phyloP scores from a whole-genome alignment of 2,797 vertebrate species.

The Hippopotamyrus pictus region DNA sequence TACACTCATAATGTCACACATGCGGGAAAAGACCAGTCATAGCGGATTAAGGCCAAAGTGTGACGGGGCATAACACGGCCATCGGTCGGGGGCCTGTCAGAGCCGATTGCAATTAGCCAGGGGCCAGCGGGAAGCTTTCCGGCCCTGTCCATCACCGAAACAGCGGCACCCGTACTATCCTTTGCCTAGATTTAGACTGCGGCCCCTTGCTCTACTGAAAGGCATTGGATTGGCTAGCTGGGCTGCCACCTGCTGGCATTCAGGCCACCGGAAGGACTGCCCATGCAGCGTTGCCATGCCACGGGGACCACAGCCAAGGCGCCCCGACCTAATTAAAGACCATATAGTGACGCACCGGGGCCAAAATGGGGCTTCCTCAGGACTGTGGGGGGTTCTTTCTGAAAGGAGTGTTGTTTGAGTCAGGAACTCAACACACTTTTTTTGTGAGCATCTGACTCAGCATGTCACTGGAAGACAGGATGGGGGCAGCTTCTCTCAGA shows the following conservation, averaged over 20 bases:
- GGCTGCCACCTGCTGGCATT: not conserved
- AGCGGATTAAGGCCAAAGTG: not conserved
- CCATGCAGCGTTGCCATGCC: not conserved
- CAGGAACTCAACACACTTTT: not conserved
- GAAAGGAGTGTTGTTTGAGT: not conserved
- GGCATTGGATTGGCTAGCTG: not conserved
- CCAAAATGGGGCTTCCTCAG: not conserved
- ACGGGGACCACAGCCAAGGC: not conserved
- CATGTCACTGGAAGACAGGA: not conserved
- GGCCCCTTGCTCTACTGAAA: not conserved
- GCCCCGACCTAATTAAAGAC: not conserved
- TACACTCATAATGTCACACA: not conserved
- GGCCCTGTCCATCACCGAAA: not conserved
- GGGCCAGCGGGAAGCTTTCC: not conserved
- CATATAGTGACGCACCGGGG: not conserved
- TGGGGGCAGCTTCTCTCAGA: not conserved
- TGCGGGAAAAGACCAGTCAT: not conserved
- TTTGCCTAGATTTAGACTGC: not conserved
- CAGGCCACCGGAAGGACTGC: not conserved
- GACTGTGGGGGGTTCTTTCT: not conserved
- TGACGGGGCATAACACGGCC: not conserved
- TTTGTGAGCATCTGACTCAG: not conserved
- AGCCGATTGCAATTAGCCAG: not conserved
- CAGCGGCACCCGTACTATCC: not conserved
- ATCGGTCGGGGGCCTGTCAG: not conserved